These are phyloP conservation scores for Speoplatyrhinus poulsoni DNA, from an alignment of 2,113 vertebrate species.

Conservation along the genomic window DNA sequence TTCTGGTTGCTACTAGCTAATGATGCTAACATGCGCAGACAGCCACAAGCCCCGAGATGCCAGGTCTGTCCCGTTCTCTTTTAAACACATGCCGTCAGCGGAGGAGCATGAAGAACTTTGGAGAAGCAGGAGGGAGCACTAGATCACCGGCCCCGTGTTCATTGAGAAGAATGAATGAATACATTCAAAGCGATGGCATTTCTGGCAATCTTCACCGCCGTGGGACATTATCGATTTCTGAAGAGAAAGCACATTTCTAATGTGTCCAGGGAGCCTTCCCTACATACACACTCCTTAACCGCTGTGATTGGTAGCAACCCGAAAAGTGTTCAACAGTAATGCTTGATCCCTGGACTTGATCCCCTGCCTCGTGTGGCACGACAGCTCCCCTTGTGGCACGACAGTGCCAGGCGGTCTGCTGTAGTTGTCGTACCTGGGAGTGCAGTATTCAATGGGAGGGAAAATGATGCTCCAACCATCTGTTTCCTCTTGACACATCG, in stretches of 20 bases:
- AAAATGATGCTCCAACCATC: constrained; percentile 36
- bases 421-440: constrained; percentile 12
- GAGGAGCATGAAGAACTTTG: constrained; percentile 22
- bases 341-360: constrained; percentile 4
- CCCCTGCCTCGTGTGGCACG: too few species aligned
- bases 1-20: background rate
- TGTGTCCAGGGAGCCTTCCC: constrained; percentile 40
- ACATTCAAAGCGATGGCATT: constrained; percentile 58
- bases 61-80: background rate
- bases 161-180: constrained; percentile 56
- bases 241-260: constrained; percentile 59
- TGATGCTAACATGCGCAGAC: constrained; percentile 14
- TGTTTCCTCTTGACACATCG: constrained; percentile 39
- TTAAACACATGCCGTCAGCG: constrained; percentile 24
- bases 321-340: constrained; percentile 11
- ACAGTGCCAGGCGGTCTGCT: background rate
- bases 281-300: background rate
- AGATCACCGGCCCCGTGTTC: constrained; percentile 32
- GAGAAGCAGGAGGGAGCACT: constrained; percentile 22
- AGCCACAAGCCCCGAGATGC: background rate
- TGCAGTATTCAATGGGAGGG: constrained; percentile 27
- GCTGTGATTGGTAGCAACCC: constrained; percentile 10
- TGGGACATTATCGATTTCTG: constrained; percentile 68
- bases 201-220: constrained; percentile 55
- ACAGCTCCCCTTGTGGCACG: too few species aligned